phyloP scores from a whole-genome alignment of 2,113 vertebrate genomes.

The Saguinus imperator region DNA sequence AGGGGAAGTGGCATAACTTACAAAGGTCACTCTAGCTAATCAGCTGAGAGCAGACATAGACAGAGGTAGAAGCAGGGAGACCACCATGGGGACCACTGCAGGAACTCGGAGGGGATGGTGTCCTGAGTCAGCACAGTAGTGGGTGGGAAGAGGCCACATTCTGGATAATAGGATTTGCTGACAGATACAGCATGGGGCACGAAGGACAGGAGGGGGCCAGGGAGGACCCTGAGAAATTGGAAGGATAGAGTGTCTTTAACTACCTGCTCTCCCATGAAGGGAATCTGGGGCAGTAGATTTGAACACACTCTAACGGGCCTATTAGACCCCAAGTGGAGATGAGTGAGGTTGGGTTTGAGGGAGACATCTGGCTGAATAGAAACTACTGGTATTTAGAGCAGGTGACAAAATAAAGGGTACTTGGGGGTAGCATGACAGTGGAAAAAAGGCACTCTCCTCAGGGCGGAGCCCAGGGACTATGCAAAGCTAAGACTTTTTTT shows the following conservation, averaged over 20 bases:
- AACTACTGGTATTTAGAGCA: fast-evolving
- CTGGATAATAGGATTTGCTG: neutral
- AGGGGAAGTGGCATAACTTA: neutral
- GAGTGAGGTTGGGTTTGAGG: neutral
- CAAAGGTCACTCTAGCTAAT: neutral
- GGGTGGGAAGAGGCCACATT: neutral
- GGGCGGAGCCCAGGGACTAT: neutral
- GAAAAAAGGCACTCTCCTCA: neutral
- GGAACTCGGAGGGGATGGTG: neutral
- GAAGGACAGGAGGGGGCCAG: neutral
- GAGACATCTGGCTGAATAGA: neutral
- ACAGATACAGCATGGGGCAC: neutral
- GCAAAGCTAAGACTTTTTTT: neutral
- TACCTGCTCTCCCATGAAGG: neutral
- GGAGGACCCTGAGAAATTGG: neutral
- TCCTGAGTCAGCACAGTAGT: neutral
- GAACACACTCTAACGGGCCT: neutral
- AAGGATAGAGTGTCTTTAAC: neutral
- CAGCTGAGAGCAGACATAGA: neutral
- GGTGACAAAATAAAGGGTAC: too few species aligned
- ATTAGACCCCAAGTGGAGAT: neutral
- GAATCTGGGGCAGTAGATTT: neutral
- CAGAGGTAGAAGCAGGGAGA: neutral
- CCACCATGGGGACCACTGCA: neutral
- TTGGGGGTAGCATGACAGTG: fast-evolving